Evolutionary conservation across 1,140 invertebrate species (phyloP).

Genomic region (Nasonia giraulti): DNA sequence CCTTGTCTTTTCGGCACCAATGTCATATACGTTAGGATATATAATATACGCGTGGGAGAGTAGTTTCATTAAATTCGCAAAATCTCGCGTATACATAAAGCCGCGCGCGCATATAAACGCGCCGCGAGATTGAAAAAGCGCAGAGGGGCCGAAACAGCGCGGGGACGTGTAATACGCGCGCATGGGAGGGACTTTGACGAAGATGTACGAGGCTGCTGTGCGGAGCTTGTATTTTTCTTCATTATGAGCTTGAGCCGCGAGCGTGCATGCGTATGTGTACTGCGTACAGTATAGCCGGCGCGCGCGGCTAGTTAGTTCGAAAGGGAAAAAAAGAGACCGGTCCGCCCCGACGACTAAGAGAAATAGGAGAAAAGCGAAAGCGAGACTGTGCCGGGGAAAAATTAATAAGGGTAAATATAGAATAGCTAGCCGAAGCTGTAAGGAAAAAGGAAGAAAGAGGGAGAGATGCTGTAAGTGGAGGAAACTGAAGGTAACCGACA

Average conservation of each 20-base stretch:
- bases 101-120: not conserved
- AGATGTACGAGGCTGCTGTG: slow-evolving; percentile 37
- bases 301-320: slow-evolving; percentile 32
- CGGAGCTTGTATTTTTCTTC: slow-evolving; percentile 61
- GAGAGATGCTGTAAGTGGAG: slow-evolving; percentile 44
- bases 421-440: not conserved
- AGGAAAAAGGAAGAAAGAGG: slow-evolving; percentile 13
- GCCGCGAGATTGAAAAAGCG: not conserved
- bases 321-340: not conserved
- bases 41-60: too few relatives aligned
- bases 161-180: not conserved
- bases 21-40: too few relatives aligned
- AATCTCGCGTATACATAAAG: not conserved
- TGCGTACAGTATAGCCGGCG: not conserved
- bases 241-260: slow-evolving; percentile 50
- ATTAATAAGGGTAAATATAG: slow-evolving; percentile 57
- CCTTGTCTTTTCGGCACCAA: not conserved
- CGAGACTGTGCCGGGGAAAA: slow-evolving; percentile 44
- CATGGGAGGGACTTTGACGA: slow-evolving; percentile 32
- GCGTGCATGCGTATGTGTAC: slow-evolving; percentile 33
- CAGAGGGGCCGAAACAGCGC: not conserved
- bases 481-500: slow-evolving; percentile 67
- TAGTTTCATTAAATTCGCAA: too few relatives aligned
- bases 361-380: slow-evolving; percentile 27
- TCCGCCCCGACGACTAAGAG: not conserved